Conservation (phyloP, 1,140 invertebrate genomes). For the Caenorhabditis latens region DNA sequence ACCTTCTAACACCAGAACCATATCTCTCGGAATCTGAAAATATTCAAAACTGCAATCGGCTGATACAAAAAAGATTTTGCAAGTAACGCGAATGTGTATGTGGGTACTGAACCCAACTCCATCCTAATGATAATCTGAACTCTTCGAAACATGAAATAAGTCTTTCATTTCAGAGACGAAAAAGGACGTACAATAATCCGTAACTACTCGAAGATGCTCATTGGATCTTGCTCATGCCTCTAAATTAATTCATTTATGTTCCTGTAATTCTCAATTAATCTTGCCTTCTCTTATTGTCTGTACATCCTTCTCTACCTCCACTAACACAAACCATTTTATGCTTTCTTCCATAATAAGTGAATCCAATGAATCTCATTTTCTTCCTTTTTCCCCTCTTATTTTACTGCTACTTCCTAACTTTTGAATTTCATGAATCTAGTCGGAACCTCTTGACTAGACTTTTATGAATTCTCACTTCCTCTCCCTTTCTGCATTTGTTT, state of each 20-base stretch:
- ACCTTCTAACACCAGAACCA: too few species aligned
- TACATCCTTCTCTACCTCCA: constrained; percentile 39
- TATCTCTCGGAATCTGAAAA: too few species aligned
- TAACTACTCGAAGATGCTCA: constrained; percentile 57
- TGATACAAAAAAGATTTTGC: too few species aligned
- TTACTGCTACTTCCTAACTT: neutral
- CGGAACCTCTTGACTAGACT: neutral
- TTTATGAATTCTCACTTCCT: too few species aligned
- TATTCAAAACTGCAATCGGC: too few species aligned
- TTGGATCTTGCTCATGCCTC: constrained; percentile 55
- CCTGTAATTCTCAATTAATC: neutral
- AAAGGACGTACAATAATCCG: constrained; percentile 51
- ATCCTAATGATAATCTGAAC: too few species aligned
- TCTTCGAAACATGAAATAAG: neutral
- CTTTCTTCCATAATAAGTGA: constrained; percentile 37
- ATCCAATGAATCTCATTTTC: constrained; percentile 22
- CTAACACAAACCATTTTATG: neutral
- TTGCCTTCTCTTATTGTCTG: constrained; percentile 45
- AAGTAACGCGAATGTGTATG: too few species aligned
- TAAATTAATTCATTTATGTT: neutral
- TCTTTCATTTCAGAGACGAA: constrained; percentile 44
- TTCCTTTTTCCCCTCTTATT: neutral
- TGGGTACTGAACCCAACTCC: too few species aligned
- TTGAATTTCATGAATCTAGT: neutral
- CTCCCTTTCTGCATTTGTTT: constrained; percentile 10